Base-by-base conservation (phyloP, 2,113 vertebrate species). In the Calidris pygmaea region DNA sequence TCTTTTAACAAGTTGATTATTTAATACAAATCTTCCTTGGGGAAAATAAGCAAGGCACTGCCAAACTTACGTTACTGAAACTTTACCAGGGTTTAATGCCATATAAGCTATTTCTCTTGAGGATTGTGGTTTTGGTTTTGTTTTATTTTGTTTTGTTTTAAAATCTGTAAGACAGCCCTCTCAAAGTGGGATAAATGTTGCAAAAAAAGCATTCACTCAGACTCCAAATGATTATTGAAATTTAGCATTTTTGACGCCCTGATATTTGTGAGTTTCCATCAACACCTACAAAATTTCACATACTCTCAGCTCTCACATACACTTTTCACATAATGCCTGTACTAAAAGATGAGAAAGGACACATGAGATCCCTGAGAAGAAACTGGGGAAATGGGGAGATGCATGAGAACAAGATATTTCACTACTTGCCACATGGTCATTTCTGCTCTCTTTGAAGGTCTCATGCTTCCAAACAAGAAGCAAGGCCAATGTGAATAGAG, bases 71-170 rank as follows among this genome's bases (percentile, higher is more conserved):
- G 0, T 56, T 60, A 77, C 27, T 58, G 58, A 79, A 72, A 72
- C 32, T 87, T 85, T 68, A n/a, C 14, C 14, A 45, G 6, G 6
- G 6, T 83, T 86, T 86, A 56, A 71, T 52, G 41, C 23, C 19
- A 26, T 53, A 24, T 17, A 50, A 73, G 17, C 6, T 58, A 7
- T 59, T 85, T 41, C 60, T 45, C 14, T 32, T 47, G 20, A 10
- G 14, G 2, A 0, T 1, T 7, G 68, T 34, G 4, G 4, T 35
- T 35, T 48, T 53, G 8, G 14, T 35, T n/a, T 6, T 15, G 29
- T 32, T 55, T 32, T 11, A 10, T 19, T 58, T 58, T 26, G 5
- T 9, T 41, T 52, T 21, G 23, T 26, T 20, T 93, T 71, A 45
- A 14, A 60, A 52, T 43, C 18, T 76, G 3, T 43, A 65, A 71